These are phyloP conservation scores for Chloropsis hardwickii DNA, from an alignment of 2,113 vertebrate genomes.

Conservation along the genomic window DNA sequence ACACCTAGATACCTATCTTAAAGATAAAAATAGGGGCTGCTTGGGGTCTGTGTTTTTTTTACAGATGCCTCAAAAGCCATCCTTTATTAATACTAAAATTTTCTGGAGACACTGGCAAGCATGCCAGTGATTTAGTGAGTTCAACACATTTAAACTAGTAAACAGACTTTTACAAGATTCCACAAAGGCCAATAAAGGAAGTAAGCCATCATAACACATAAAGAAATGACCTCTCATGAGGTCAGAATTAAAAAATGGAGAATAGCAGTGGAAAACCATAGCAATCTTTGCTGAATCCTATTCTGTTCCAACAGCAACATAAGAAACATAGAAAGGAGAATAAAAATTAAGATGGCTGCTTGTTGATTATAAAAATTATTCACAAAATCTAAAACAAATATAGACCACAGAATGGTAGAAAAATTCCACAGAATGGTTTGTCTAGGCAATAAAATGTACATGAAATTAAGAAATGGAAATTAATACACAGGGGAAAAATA, in stretches of 20 bases:
- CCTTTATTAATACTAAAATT: neutral
- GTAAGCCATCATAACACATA: neutral
- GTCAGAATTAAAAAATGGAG: neutral
- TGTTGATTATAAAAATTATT: neutral
- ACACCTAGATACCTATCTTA: neutral
- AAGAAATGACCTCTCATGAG: neutral
- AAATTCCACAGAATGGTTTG: neutral
- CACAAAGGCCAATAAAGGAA: neutral
- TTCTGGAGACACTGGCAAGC: neutral
- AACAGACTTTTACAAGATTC: neutral
- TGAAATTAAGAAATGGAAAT: neutral
- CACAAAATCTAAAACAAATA: neutral
- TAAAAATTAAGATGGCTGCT: neutral
- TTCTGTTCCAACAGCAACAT: neutral
- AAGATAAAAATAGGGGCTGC: neutral
- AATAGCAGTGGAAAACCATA: neutral
- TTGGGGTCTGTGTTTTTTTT: neutral
- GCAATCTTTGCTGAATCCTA: neutral
- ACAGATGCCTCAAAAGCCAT: neutral
- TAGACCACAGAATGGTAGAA: neutral
- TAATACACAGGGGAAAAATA: neutral
- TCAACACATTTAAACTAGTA: neutral
- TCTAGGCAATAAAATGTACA: neutral
- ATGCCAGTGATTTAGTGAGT: neutral
- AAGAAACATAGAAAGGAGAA: neutral